Evolutionary conservation across 2,113 vertebrate species (phyloP).

Genomic region (Numida meleagris): DNA sequence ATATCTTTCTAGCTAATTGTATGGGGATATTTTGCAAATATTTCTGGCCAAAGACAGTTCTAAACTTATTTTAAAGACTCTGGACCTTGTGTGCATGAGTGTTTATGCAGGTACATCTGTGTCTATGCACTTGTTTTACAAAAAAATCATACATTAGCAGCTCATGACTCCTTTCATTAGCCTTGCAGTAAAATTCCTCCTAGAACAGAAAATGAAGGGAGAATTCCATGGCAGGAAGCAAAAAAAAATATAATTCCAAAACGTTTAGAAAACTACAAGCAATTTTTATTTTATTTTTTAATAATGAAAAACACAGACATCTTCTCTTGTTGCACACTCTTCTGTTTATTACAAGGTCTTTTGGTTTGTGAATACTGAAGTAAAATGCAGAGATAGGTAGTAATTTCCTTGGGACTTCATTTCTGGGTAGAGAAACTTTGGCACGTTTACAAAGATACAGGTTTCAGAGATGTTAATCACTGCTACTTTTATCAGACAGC

Average conservation of each 20-base stretch:
- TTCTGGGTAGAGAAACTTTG: slow-evolving; percentile 42
- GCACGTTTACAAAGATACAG: slow-evolving; percentile 37
- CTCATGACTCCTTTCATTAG: neutral
- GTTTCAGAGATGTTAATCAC: slow-evolving; percentile 80
- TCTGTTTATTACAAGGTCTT: slow-evolving; percentile 9
- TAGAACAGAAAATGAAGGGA: neutral
- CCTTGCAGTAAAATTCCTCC: neutral
- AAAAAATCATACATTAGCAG: neutral
- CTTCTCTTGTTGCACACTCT: neutral
- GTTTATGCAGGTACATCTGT: neutral
- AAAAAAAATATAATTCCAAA: slow-evolving; percentile 2
- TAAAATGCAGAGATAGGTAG: slow-evolving; percentile 43
- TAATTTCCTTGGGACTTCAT: slow-evolving; percentile 52
- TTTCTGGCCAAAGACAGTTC: neutral
- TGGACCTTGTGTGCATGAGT: fast-evolving
- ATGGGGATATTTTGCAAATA: neutral
- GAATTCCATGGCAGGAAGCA: neutral
- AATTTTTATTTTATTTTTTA: neutral
- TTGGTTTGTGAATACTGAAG: slow-evolving; percentile 6
- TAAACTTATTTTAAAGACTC: neutral
- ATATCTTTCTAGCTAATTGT: neutral
- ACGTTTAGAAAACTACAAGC: neutral
- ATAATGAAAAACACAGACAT: neutral
- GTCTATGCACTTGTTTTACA: neutral
- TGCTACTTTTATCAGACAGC: slow-evolving; percentile 83